Percentiles rank a stretch among this genome's conserved stretches.
Evolutionary conservation across 1,140 invertebrate genomes (phyloP).

Genomic region (Lordiphosa clarofinis): DNA sequence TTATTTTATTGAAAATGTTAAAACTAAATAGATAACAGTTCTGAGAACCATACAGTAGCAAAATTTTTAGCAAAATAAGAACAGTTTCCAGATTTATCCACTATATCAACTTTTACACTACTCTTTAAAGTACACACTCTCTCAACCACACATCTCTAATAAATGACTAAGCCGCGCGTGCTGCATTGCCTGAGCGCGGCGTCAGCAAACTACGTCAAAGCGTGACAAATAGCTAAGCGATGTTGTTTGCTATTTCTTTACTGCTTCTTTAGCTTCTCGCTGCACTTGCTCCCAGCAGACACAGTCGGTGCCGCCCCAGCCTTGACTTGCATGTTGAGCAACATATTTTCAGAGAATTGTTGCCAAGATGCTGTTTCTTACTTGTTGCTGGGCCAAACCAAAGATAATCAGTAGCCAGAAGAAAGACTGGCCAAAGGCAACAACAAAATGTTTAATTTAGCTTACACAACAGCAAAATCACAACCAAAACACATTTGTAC

Average conservation of each 20-base stretch:
- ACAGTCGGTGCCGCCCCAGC: slow-evolving; percentile 1
- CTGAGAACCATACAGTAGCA: no score
- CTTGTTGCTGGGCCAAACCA: slow-evolving; percentile 36
- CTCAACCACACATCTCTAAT: slow-evolving; percentile 15
- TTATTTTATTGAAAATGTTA: no score
- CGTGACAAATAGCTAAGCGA: slow-evolving; percentile 58
- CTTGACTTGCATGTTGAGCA: slow-evolving; percentile 19
- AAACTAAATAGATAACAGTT: no score
- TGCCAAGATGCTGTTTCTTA: slow-evolving; percentile 10
- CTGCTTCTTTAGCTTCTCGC: slow-evolving; percentile 12
- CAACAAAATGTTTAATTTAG: slow-evolving; percentile 24
- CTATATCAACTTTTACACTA: no score
- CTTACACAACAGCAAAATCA: background rate
- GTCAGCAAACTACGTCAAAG: slow-evolving; percentile 48
- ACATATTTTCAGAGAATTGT: slow-evolving; percentile 34
- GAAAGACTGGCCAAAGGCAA: slow-evolving; percentile 1
- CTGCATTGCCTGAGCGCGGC: slow-evolving; percentile 16
- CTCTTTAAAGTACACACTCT: no score
- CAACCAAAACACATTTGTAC: slow-evolving; percentile 21
- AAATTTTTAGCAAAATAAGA: no score
- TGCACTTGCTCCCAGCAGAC: slow-evolving; percentile 3
- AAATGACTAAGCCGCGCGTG: slow-evolving; percentile 48
- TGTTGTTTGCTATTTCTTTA: slow-evolving; percentile 25
- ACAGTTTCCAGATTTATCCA: no score
- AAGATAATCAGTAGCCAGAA: slow-evolving; percentile 2